Conservation (phyloP, 2,113 vertebrate genomes). For the Erythrocercus mccallii region DNA sequence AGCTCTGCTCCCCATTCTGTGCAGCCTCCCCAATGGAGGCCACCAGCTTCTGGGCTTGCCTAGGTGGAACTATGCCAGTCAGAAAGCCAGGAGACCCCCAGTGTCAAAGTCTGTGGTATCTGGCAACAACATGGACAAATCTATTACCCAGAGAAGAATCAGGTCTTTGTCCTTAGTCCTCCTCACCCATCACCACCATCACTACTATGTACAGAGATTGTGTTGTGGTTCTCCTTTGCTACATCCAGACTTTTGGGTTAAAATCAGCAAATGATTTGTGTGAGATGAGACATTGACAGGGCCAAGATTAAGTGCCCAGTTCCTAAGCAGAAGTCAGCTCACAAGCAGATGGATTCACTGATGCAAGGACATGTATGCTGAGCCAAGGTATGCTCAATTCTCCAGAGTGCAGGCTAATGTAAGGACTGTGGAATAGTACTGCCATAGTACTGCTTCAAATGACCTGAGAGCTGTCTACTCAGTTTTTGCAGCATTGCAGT, state of each 20-base stretch:
- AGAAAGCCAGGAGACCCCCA: not conserved
- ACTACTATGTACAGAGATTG: accelerated
- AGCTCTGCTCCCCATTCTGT: not conserved
- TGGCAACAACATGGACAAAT: not conserved
- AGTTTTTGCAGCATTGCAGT: not conserved
- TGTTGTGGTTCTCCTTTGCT: not conserved
- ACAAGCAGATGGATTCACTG: not conserved
- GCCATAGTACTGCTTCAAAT: accelerated
- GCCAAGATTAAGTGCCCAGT: not conserved
- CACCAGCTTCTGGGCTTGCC: not conserved
- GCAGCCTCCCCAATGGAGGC: not conserved
- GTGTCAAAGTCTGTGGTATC: not conserved
- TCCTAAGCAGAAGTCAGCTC: not conserved
- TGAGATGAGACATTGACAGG: not conserved
- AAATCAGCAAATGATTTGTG: not conserved
- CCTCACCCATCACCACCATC: not conserved
- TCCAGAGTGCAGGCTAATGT: not conserved
- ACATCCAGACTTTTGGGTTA: not conserved
- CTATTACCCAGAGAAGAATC: not conserved
- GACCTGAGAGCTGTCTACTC: not conserved
- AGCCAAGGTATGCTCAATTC: not conserved
- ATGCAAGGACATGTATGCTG: not conserved
- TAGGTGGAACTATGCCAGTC: not conserved
- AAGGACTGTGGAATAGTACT: not conserved
- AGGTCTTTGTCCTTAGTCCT: not conserved